Evolutionary conservation across 2,797 vertebrate species (phyloP).

Genomic region (Rhynchotus rufescens): DNA sequence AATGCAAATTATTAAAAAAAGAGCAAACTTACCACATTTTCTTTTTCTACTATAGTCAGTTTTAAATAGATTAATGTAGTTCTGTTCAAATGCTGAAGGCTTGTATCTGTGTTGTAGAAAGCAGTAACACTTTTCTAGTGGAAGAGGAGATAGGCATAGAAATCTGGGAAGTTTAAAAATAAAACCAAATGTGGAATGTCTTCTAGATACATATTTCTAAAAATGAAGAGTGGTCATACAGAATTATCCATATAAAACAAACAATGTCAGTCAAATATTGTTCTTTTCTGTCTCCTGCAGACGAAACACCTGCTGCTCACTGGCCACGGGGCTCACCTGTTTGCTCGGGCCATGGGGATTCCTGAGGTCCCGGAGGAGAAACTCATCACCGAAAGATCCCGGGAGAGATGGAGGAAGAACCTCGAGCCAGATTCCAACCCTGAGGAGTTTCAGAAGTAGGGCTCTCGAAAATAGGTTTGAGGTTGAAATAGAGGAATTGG

Average conservation of each 20-base stretch:
- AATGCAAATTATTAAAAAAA: not conserved
- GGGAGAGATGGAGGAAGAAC: conserved; percentile 86
- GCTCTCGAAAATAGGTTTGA: not conserved
- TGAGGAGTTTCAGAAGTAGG: conserved; percentile 84
- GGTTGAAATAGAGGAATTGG: not conserved
- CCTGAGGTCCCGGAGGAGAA: conserved; percentile 84
- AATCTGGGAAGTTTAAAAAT: not conserved
- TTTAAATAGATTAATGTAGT: not conserved
- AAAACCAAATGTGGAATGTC: not conserved
- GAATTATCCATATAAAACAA: not conserved
- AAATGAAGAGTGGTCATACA: not conserved
- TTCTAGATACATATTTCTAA: not conserved
- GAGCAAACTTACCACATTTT: not conserved
- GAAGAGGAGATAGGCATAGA: not conserved
- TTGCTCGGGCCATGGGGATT: conserved; percentile 88
- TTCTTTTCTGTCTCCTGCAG: conserved; percentile 74
- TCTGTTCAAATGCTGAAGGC: not conserved
- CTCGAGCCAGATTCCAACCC: conserved; percentile 77
- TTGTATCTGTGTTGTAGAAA: not conserved
- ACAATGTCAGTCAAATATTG: not conserved
- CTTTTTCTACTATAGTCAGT: not conserved
- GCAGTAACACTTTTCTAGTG: not conserved
- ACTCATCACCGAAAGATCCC: conserved; percentile 88
- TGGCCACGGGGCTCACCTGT: conserved; percentile 86
- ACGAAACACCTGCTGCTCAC: conserved; percentile 90